phyloP scores from a whole-genome alignment of 2,113 vertebrate genomes.

The Daboia siamensis region DNA sequence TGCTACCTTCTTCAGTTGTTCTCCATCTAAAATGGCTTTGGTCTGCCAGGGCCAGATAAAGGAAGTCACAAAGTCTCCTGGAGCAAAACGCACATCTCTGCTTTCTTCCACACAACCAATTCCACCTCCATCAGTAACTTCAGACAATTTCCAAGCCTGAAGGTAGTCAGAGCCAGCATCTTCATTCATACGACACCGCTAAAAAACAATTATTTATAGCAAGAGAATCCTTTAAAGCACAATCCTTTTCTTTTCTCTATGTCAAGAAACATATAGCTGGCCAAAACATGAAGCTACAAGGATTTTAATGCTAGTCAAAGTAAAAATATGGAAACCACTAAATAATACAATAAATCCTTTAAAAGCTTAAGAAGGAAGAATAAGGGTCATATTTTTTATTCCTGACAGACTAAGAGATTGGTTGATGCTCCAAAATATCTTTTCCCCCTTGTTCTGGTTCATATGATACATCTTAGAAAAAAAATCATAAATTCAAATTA shows the following conservation, averaged over 20 bases:
- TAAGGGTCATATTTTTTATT: neutral
- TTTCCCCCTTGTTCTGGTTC: neutral
- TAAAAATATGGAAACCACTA: neutral
- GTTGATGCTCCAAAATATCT: neutral
- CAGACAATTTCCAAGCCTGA: conserved; percentile 80
- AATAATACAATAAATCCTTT: neutral
- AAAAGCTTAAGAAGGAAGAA: neutral
- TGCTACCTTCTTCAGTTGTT: conserved; percentile 81
- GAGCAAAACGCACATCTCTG: conserved; percentile 54
- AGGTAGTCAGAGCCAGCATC: conserved; percentile 83
- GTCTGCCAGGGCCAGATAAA: conserved; percentile 95
- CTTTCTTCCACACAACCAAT: conserved; percentile 86
- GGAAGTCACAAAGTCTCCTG: conserved; percentile 82
- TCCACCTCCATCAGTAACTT: conserved; percentile 84
- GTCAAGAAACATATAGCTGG: neutral
- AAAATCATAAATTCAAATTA: neutral
- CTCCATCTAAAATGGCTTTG: conserved; percentile 74
- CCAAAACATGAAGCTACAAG: neutral
- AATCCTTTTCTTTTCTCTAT: neutral
- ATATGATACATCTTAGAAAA: neutral
- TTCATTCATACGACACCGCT: conserved; percentile 95
- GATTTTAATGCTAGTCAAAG: neutral
- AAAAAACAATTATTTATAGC: conserved; percentile 40
- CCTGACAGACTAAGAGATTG: neutral
- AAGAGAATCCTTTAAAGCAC: neutral